Base-by-base conservation (phyloP, 1,140 invertebrate species). In the Drosophila willistoni region DNA sequence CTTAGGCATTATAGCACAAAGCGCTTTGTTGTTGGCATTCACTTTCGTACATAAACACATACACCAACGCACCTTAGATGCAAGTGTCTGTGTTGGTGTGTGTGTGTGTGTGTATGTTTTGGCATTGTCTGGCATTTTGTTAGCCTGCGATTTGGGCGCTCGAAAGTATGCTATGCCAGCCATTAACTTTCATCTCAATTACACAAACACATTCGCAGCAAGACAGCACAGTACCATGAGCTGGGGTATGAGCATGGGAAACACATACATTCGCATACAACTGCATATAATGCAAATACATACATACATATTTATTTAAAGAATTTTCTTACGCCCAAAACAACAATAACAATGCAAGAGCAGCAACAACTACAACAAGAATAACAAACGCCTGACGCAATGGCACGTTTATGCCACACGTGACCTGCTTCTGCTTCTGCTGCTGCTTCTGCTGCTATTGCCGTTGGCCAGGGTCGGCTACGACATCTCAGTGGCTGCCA, bases 121-220 rank as follows among this genome's bases (percentile, higher is more conserved):
- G 69, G 73, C 67, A 82, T 86, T 86, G 84, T 86, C 83, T 86
- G 79, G 79, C 79, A 78, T 78, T 87, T 87, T 77, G 83, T 87
- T 87, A 69, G 76, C 79, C 59, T 71, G 79, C 83, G 83, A 87
- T 87, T 87, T 77, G 79, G 84, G 70, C 79, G 70, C 79, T 83
- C 67, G 44, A 83, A 83, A 89, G 84, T 83, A 83, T 77, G 83
- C 79, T 87, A 80, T 79, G 76, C 69, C 74, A 81, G 76, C 77
- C 80, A 87, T 87, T 87, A 87, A 86, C 83, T 87, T 87, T 87
- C 83, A 87, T 87, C 83, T 86, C 83, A 87, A 87, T 87, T 87
- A 87, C 85, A 80, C 82, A 72, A 57, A 64, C 75, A 70, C 55
- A 60, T 25, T 57, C 63, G 34, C 29, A 51, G 36, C 64, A 56